phyloP scores from a whole-genome alignment of 2,888 invertebrate genomes.

The Euclidia mi region DNA sequence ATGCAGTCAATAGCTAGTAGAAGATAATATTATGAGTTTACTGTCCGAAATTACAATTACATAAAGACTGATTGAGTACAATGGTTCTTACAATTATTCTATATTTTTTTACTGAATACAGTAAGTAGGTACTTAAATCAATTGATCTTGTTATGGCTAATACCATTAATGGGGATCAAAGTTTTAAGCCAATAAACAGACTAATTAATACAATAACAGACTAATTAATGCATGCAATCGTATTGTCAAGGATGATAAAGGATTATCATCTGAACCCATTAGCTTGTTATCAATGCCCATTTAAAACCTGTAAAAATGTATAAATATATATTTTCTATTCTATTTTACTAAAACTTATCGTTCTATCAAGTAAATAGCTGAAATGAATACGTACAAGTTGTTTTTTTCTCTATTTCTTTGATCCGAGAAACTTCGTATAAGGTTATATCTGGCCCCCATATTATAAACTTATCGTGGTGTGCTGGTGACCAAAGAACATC shows the following conservation, averaged over 20 bases:
- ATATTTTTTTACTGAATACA: background rate
- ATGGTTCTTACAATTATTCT: background rate
- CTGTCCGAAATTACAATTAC: no score
- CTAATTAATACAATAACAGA: constrained; percentile 12
- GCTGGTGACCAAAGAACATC: constrained; percentile 97
- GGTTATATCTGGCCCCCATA: constrained; percentile 97
- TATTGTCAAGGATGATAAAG: constrained; percentile 1
- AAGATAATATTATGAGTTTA: no score
- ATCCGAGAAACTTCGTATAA: constrained; percentile 94
- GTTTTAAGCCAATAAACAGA: no score
- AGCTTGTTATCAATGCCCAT: constrained; percentile 22
- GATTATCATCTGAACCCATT: constrained; percentile 19
- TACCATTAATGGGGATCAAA: no score
- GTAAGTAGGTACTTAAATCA: no score
- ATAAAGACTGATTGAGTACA: background rate
- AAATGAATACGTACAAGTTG: constrained; percentile 72
- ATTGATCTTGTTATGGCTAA: no score
- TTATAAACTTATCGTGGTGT: constrained; percentile 93
- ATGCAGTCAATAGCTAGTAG: no score
- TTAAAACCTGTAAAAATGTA: no score
- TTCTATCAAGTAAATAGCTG: background rate
- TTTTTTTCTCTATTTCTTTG: constrained; percentile 89
- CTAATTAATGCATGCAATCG: background rate
- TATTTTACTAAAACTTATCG: background rate
- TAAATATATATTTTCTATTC: no score